phyloP scores from a whole-genome alignment of 2,888 invertebrate genomes.

The Diadegma fenestrale region DNA sequence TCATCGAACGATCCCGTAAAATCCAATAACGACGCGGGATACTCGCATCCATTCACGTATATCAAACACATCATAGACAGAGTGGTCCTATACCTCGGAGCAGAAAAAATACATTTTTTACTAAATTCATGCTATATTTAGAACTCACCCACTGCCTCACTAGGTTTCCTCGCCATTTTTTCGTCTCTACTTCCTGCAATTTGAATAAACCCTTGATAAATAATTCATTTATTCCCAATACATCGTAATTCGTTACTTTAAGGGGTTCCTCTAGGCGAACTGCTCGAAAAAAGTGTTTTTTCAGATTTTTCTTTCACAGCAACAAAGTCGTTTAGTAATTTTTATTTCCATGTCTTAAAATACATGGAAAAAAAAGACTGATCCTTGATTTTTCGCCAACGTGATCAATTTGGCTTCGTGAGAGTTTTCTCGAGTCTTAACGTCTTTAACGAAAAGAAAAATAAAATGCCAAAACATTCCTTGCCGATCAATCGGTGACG shows the following conservation, averaged over 20 bases:
- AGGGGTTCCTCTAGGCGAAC: neutral
- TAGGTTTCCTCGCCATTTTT: constrained; percentile 7
- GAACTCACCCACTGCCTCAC: neutral
- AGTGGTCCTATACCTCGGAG: neutral
- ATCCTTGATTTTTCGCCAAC: too few species aligned
- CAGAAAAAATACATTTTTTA: constrained; percentile 52
- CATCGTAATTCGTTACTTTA: neutral
- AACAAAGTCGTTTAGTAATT: neutral
- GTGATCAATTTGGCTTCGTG: too few species aligned
- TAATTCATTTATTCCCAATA: neutral
- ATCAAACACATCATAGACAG: constrained; percentile 23
- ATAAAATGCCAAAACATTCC: too few species aligned
- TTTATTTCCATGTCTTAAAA: neutral
- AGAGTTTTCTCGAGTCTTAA: too few species aligned
- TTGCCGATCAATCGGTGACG: too few species aligned
- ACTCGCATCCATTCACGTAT: constrained; percentile 42
- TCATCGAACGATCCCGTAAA: constrained; percentile 56
- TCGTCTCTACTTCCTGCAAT: constrained; percentile 5
- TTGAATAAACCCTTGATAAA: neutral
- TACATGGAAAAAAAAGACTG: too few species aligned
- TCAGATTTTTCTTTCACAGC: neutral
- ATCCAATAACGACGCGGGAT: constrained; percentile 66
- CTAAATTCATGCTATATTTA: constrained; percentile 18
- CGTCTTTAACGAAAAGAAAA: too few species aligned
- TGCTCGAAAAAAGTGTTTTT: neutral